Evolutionary conservation across 2,888 invertebrate species (phyloP), one percentile per base, ranked within the genome.

Genomic region (Panopea generosa): DNA sequence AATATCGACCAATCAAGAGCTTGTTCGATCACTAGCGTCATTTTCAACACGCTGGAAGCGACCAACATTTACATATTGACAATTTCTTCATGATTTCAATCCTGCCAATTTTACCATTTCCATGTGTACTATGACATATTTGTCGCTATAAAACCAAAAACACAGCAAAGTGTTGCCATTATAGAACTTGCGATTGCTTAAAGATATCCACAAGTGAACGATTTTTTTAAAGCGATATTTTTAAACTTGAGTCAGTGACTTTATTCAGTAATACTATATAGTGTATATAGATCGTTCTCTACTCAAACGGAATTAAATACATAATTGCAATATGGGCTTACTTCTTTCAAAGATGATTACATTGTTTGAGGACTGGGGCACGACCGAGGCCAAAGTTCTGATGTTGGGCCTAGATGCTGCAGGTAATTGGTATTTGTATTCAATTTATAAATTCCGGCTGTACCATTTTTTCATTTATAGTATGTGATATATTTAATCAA

Each of bases 341-440:
- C 56, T 62, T 26, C 43, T 78, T 20, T 67, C 78, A n/a, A 65
- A 59, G 18, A n/a, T 78, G 20, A 47, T 47, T 1, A 43, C 57
- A 7, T 38, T 78, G 11, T 78, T 78, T 50, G 62, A 61, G n/a
- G 74, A 78, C 1, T 78, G 74, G 74, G 74, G 81, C 4, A 69
- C 52, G 2, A 52, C 55, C 9, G 84, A 86, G 9, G 85, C 89
- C 7, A 67, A 90, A 53, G 89, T 91, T 65, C 69, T 91, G 2
- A 90, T 91, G 91, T 76, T 91, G 11, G 91, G 91, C 38, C 75
- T 91, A 43, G 91, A 91, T 71, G 89, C 89, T 33, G 91, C 91
- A 77, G 91, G 91, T n/a, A n/a, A n/a, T 91, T 83, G 11, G 33
- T 33, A 11, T 33, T 33, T 33, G 4, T 7, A 33, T 33, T 11